A percentile compares a stretch with the other conserved stretches of the same genome.
Evolutionary conservation across 2,888 invertebrate genomes (phyloP).

Genomic region (Drosophila silvestris): DNA sequence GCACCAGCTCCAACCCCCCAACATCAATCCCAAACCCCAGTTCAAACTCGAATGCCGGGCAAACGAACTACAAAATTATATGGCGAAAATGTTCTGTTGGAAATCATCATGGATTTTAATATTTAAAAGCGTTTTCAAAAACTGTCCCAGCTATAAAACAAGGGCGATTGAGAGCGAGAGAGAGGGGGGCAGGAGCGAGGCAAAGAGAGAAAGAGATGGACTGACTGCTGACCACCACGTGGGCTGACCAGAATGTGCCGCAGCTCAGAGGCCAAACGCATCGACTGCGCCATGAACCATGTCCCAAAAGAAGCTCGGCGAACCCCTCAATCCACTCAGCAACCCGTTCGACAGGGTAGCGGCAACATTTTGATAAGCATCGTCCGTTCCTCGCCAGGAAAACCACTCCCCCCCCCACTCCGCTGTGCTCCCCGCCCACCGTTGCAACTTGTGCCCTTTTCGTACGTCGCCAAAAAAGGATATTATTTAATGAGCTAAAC

Average conservation of each 20-base stretch:
- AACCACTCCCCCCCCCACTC: not conserved
- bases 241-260: slow-evolving; percentile 69
- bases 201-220: not conserved
- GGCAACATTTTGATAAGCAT: slow-evolving; percentile 79
- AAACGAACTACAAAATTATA: slow-evolving; percentile 70
- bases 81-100: slow-evolving; percentile 74
- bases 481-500: slow-evolving; percentile 84
- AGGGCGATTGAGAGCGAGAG: too few species aligned
- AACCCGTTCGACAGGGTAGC: slow-evolving; percentile 73
- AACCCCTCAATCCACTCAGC: not conserved
- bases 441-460: not conserved
- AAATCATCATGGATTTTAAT: slow-evolving; percentile 84
- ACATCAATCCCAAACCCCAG: not conserved
- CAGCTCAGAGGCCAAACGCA: slow-evolving; percentile 80
- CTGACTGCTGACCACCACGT: slow-evolving; percentile 62
- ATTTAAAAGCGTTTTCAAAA: slow-evolving; percentile 83
- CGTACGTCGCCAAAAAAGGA: slow-evolving; percentile 68
- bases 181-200: not conserved
- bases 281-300: slow-evolving; percentile 59
- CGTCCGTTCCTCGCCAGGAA: slow-evolving; percentile 29
- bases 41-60: slow-evolving; percentile 24
- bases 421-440: not conserved
- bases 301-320: slow-evolving; percentile 49
- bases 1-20: not conserved
- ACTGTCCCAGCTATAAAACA: slow-evolving; percentile 52